A percentile compares a stretch with the other conserved stretches of the same genome.
Conservation (phyloP, 2,797 vertebrate genomes). For the Megaceryle alcyon region DNA sequence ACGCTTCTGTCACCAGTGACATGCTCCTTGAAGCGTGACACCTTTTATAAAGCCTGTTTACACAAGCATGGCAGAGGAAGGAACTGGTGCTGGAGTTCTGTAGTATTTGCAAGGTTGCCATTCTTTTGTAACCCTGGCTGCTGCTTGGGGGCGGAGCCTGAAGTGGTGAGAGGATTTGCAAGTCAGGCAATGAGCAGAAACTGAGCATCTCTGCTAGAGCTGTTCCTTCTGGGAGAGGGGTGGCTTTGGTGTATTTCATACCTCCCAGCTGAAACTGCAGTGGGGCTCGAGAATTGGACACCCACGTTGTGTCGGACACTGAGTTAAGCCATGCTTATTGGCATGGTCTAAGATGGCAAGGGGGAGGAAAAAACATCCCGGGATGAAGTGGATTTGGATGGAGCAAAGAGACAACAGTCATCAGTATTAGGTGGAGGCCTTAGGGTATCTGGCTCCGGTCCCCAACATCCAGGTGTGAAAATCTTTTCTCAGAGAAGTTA, state of each 20-base stretch:
- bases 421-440: not conserved
- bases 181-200: not conserved
- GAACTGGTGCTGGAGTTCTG: not conserved
- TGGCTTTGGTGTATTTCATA: not conserved
- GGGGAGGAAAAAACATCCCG: not conserved
- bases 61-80: not conserved
- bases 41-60: not conserved
- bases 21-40: not conserved
- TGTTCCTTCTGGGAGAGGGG: not conserved
- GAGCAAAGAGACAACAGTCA: not conserved
- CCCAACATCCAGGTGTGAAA: not conserved
- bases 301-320: not conserved
- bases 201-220: not conserved
- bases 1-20: not conserved
- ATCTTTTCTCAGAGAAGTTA: not conserved
- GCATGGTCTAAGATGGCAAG: not conserved
- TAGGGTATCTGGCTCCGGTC: not conserved
- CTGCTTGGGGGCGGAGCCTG: not conserved
- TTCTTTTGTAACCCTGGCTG: not conserved
- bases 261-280: not conserved
- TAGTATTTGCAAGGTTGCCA: not conserved
- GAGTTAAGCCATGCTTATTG: not conserved
- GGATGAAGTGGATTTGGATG: not conserved
- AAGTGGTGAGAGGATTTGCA: not conserved
- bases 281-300: not conserved